phyloP scores from a whole-genome alignment of 2,113 vertebrate genomes.

The Percopsis transmontana region DNA sequence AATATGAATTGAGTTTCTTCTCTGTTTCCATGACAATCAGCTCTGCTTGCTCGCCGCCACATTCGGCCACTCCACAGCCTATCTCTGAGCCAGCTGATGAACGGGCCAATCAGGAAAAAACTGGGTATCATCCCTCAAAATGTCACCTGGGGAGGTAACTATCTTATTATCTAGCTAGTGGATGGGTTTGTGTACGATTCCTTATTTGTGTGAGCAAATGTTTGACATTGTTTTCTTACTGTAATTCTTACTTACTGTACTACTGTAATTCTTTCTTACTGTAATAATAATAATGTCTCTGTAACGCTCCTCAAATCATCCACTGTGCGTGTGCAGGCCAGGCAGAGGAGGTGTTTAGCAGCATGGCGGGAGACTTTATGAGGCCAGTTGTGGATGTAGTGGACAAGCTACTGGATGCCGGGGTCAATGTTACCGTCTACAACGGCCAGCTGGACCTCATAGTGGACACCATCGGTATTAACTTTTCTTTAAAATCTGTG shows the following conservation, averaged over 20 bases:
- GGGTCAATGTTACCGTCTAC: constrained; percentile 89
- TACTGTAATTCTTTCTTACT: too few species aligned
- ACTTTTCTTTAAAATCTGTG: too few species aligned
- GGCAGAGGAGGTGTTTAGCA: constrained; percentile 80
- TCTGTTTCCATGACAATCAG: constrained; percentile 54
- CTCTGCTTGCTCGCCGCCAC: constrained; percentile 77
- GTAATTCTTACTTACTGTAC: too few species aligned
- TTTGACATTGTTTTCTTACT: too few species aligned
- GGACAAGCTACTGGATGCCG: constrained; percentile 83
- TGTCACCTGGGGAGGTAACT: constrained; percentile 92
- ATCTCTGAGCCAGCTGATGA: constrained; percentile 87
- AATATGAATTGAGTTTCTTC: too few species aligned
- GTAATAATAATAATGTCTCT: too few species aligned
- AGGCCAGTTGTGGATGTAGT: constrained; percentile 86
- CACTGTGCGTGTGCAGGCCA: constrained; percentile 78
- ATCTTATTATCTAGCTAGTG: too few species aligned
- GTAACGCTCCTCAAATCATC: not conserved
- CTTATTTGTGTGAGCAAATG: too few species aligned
- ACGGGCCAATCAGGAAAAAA: constrained; percentile 89
- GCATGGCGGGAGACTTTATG: constrained; percentile 95
- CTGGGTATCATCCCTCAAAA: constrained; percentile 88
- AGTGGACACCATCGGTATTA: constrained; percentile 92
- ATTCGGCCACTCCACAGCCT: constrained; percentile 76
- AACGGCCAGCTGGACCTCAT: constrained; percentile 97
- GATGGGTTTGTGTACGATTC: too few species aligned